Base-by-base conservation (phyloP, 2,888 invertebrate species). In the Syritta pipiens region DNA sequence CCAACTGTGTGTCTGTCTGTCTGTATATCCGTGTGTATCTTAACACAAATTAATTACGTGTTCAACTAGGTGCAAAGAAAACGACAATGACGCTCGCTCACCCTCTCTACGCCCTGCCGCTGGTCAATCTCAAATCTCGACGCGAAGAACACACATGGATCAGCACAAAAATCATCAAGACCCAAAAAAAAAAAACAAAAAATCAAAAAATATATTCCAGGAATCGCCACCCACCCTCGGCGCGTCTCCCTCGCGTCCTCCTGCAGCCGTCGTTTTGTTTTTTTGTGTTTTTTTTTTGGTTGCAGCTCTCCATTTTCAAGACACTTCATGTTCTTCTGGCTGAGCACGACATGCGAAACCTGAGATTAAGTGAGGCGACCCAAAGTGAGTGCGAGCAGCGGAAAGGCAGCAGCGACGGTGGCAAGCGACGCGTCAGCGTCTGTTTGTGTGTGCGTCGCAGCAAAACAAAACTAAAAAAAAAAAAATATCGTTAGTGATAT, bases 341-440 rank as follows among this genome's bases (percentile, higher is more conserved):
- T 77, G 77, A 72, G 72, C 77, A 77, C 77, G 77, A 77, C 77
- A 77, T 77, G 77, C 77, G 77, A 77, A 77, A 77, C 65, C 53
- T 51, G 72, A 77, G 77, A 65, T 72, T 72, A 72, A 72, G 53
- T 65, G 77, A 71, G n/a, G 63, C 63, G 69, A 63, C 71, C 37
- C 24, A 28, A 51, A 42, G 55, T 40, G 20, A 55, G 22, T 35
- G 20, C 30, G 30, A 37, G 37, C 37, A 37, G 14, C 37, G n/a
- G n/a, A 17, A 2, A 2, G 28, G 28, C 37, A 14, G 14, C 0
- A 2, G 17, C 1, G 17, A 17, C 3, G 17, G 9, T 6, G 14
- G 14, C 6, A 3, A 0, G 14, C 0, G 12, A 17, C 2, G 37
- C n/a, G n/a, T n/a, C n/a, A n/a, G 10, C 37, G 17, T 17, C 37